Conservation (phyloP, 2,888 invertebrate genomes). For the Monoplex corrugatus region DNA sequence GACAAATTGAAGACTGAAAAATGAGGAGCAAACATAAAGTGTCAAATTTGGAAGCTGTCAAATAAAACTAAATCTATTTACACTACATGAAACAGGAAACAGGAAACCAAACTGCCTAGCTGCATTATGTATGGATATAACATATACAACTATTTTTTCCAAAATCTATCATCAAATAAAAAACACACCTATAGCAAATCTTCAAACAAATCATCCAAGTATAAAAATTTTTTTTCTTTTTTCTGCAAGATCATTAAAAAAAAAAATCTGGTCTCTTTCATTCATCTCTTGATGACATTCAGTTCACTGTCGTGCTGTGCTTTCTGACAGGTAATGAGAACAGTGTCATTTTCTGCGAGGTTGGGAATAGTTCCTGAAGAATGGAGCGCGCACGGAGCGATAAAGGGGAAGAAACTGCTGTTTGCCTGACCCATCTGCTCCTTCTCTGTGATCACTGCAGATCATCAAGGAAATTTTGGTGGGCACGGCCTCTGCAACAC, state of each 20-base stretch:
- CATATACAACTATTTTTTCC: too few species aligned
- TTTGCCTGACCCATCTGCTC: conserved; percentile 58
- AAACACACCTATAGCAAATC: not conserved
- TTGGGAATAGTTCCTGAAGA: conserved; percentile 50
- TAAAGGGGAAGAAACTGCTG: conserved; percentile 70
- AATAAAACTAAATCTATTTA: not conserved
- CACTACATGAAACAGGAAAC: not conserved
- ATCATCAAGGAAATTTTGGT: conserved; percentile 79
- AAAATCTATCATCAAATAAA: not conserved
- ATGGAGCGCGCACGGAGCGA: conserved; percentile 64
- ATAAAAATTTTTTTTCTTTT: not conserved
- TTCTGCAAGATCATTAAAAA: not conserved
- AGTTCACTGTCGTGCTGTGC: not conserved
- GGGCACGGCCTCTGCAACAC: conserved; percentile 71
- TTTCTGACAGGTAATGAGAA: not conserved
- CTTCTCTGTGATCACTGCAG: conserved; percentile 70
- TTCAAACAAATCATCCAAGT: not conserved
- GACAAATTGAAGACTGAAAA: too few species aligned
- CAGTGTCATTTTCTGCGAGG: conserved; percentile 46
- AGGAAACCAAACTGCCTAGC: too few species aligned
- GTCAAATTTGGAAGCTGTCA: not conserved
- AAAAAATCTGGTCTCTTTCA: too few species aligned
- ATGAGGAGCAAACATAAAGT: too few species aligned
- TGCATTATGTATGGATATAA: too few species aligned
- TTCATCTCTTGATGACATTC: not conserved